These are phyloP conservation scores for Gobionotothen gibberifrons DNA, from an alignment of 2,797 vertebrate genomes.

Conservation along the genomic window DNA sequence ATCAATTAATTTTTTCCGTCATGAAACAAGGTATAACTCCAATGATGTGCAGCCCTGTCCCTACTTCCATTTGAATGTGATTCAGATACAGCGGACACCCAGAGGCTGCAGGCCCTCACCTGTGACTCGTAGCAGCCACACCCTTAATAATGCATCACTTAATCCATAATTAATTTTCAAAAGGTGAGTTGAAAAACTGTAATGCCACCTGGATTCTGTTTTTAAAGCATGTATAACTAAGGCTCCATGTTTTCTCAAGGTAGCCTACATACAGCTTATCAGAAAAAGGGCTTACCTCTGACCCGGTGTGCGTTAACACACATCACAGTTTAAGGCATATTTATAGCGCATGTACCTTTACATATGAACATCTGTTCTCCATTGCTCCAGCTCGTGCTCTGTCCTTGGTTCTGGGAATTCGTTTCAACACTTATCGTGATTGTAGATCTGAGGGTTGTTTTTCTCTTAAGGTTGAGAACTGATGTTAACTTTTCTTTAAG, in stretches of 20 bases:
- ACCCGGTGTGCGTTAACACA: neutral
- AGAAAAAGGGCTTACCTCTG: neutral
- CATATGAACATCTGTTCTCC: neutral
- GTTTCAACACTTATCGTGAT: slow-evolving; percentile 27
- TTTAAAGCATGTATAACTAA: too few relatives aligned
- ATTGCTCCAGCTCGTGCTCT: neutral
- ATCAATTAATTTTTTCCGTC: too few relatives aligned
- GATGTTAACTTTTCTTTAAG: slow-evolving; percentile 39
- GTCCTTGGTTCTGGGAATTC: slow-evolving; percentile 36
- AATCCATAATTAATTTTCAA: too few relatives aligned
- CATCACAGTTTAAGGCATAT: neutral
- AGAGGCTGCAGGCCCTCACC: too few relatives aligned
- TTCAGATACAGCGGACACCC: too few relatives aligned
- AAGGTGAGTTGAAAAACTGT: neutral
- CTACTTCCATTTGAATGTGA: too few relatives aligned
- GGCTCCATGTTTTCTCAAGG: too few relatives aligned
- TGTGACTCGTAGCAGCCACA: too few relatives aligned
- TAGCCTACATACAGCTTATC: too few relatives aligned
- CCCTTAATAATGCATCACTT: too few relatives aligned
- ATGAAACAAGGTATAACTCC: too few relatives aligned
- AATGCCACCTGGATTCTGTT: neutral
- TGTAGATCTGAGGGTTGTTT: slow-evolving; percentile 26
- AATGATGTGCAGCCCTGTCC: too few relatives aligned
- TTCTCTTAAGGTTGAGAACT: slow-evolving; percentile 27
- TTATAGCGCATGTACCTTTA: neutral